These are phyloP conservation scores for Linurgus olivaceus DNA, from an alignment of 2,797 vertebrate species.

Conservation along the genomic window DNA sequence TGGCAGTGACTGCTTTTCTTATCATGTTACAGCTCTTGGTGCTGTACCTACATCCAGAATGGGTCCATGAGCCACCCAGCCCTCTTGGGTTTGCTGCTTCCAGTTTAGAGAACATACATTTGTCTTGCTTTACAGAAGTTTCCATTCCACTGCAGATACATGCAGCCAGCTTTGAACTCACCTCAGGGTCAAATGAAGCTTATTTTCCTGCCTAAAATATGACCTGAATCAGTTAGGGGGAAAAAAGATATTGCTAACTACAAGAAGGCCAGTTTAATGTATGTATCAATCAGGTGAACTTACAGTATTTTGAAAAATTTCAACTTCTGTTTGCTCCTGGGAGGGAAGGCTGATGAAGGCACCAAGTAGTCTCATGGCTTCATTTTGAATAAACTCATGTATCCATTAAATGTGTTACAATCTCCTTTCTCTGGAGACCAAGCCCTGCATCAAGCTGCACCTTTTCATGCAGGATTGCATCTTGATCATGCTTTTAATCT, in stretches of 20 bases:
- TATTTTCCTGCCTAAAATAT: neutral
- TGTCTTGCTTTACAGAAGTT: neutral
- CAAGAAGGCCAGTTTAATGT: neutral
- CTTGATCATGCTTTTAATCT: neutral
- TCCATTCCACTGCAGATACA: neutral
- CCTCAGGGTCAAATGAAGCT: neutral
- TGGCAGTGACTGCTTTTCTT: neutral
- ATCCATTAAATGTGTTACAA: neutral
- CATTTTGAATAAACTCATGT: neutral
- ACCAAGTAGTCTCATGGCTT: neutral
- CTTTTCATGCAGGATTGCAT: neutral
- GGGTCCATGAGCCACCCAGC: neutral
- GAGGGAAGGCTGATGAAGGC: neutral
- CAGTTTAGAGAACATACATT: neutral
- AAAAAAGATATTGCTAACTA: neutral
- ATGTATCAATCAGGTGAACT: neutral
- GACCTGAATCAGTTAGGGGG: neutral
- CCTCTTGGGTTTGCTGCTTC: neutral
- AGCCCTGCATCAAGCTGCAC: neutral
- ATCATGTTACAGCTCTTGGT: rapidly evolving
- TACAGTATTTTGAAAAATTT: neutral
- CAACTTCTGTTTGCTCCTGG: neutral
- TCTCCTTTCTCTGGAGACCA: neutral
- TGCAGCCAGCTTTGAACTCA: neutral
- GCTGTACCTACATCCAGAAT: rapidly evolving